phyloP scores from a whole-genome alignment of 2,888 invertebrate species.

The Zaprionus obscuricornis region DNA sequence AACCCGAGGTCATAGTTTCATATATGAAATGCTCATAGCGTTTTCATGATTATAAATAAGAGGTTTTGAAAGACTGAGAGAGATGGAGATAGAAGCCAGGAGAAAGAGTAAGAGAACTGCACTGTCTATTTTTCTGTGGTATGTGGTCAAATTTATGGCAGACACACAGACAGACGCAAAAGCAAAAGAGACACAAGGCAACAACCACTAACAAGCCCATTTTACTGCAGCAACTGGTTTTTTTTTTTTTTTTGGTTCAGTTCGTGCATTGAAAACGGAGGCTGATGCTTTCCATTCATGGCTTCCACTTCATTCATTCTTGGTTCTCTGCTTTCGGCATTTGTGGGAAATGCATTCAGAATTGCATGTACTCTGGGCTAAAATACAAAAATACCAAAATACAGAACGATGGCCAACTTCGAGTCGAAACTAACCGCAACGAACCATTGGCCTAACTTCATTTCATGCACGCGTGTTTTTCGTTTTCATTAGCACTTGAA shows the following conservation, averaged over 20 bases:
- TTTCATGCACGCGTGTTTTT: conserved; percentile 24
- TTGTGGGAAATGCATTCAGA: conserved; percentile 38
- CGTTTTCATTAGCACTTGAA: conserved; percentile 28
- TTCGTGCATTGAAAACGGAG: too few species aligned
- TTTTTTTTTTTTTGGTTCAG: conserved; percentile 19
- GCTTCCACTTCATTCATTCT: conserved; percentile 52
- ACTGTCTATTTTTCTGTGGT: neutral
- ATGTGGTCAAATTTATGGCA: conserved; percentile 28
- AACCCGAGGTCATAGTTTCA: too few species aligned
- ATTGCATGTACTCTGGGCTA: conserved; percentile 33
- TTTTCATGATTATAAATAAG: conserved; percentile 13
- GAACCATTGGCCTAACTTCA: conserved; percentile 4
- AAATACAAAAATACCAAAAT: neutral
- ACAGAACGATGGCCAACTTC: too few species aligned
- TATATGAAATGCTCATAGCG: conserved; percentile 9
- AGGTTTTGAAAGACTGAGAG: neutral
- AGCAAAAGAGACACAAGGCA: conserved; percentile 14
- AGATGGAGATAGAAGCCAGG: too few species aligned
- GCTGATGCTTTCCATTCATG: conserved; percentile 46
- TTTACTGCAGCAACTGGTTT: conserved; percentile 23
- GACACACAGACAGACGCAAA: conserved; percentile 3
- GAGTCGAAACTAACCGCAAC: conserved; percentile 3
- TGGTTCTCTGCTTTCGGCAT: conserved; percentile 15
- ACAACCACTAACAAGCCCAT: conserved; percentile 60
- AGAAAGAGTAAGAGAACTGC: too few species aligned